Evolutionary conservation across 2,888 invertebrate species (phyloP), one percentile per base, ranked within the genome.

Genomic region (Drosophila peninsularis): DNA sequence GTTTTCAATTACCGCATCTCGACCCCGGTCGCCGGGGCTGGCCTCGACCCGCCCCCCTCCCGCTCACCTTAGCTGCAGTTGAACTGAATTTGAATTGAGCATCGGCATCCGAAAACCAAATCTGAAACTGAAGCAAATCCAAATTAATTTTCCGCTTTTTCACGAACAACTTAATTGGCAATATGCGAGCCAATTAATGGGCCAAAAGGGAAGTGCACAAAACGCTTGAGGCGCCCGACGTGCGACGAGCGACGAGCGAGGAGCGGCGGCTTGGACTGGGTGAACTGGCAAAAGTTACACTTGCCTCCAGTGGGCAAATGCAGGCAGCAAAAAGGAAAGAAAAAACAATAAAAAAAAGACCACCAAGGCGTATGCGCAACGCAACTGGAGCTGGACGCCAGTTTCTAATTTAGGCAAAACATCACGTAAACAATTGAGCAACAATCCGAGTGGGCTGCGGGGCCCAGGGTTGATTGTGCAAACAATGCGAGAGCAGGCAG

Each of bases 371-470:
- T 78, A 78, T 78, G 75, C 79, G 71, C 79, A 75, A 78, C 57
- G 34, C 34, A 19, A 37, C 64, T 75, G 78, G 55, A 65, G 41
- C 45, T 60, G 49, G 19, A 45, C 58, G 69, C 52, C 66, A 56
- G 73, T 84, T 84, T 80, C 86, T 82, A 81, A 89, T 89, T 88
- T 88, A 73, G 78, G 67, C 76, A 66, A 88, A 86, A 88, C 76
- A 86, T 82, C 88, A 88, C 88, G 90, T 86, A 90, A 84, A 82
- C 87, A 90, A 88, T 83, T 86, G 82, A 78, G 81, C 80, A 79
- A 76, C 82, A 77, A 71, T 71, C 69, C 55, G 71, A 79, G 41
- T 39, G 58, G 52, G 44, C 45, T 50, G 55, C 56, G 37, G 45
- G 45, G 27, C 27, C n/a, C 9, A 27, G 45, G 14, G 42, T 56